Percentiles rank a stretch among this genome's conserved stretches.
These are phyloP conservation scores for Lagodon rhomboides DNA, from an alignment of 2,797 vertebrate genomes.

Conservation along the genomic window DNA sequence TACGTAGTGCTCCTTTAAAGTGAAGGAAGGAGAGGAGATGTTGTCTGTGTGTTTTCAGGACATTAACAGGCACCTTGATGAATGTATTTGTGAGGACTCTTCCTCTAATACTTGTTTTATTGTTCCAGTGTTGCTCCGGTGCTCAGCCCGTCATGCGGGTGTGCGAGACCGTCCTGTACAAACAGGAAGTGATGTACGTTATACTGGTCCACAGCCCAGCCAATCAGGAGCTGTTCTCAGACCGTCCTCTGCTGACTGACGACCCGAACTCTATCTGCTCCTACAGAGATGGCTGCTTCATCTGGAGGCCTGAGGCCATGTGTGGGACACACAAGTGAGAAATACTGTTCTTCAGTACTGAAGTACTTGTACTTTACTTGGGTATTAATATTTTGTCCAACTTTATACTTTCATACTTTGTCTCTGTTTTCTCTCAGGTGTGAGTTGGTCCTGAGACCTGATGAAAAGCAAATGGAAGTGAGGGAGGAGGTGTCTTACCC, in stretches of 20 bases:
- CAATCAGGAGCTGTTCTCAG: neutral
- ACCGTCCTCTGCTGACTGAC: constrained; percentile 39
- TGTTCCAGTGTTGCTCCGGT: constrained; percentile 43
- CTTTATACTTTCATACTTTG: neutral
- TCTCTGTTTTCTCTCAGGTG: neutral
- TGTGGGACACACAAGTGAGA: constrained; percentile 47
- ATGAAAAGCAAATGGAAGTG: neutral
- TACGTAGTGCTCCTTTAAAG: no score
- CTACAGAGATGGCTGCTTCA: constrained; percentile 38
- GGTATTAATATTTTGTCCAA: no score
- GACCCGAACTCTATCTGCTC: constrained; percentile 24
- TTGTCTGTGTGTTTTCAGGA: neutral
- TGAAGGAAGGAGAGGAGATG: no score
- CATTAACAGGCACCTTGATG: neutral
- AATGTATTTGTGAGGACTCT: neutral
- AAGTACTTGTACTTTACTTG: no score
- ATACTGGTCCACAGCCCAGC: constrained; percentile 67
- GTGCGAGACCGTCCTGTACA: constrained; percentile 55
- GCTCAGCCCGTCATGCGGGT: constrained; percentile 56
- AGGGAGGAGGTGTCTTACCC: rapidly evolving
- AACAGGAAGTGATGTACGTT: constrained; percentile 60
- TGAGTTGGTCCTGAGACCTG: neutral
- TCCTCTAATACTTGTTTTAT: neutral
- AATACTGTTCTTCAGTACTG: neutral
- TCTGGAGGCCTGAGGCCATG: constrained; percentile 76